phyloP scores from a whole-genome alignment of 2,797 vertebrate genomes.

The Chelon labrosus region DNA sequence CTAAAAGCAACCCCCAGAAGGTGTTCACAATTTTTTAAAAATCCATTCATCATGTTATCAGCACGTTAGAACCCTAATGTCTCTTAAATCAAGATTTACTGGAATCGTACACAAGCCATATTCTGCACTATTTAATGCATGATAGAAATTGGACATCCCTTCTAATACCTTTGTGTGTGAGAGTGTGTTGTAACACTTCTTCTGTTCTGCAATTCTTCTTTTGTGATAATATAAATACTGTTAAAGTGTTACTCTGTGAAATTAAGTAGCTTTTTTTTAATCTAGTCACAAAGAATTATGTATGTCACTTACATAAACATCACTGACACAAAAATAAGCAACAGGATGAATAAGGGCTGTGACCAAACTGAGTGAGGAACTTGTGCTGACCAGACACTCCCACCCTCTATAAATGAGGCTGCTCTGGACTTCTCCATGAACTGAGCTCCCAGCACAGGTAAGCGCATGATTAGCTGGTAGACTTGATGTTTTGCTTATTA shows the following conservation, averaged over 20 bases:
- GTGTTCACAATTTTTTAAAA: background rate
- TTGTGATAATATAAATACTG: background rate
- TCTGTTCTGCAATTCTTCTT: background rate
- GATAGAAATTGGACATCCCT: background rate
- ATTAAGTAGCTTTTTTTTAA: no score
- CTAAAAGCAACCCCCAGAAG: slow-evolving; percentile 33
- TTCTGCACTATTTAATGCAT: background rate
- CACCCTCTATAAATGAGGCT: slow-evolving; percentile 58
- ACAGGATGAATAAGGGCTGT: slow-evolving; percentile 41
- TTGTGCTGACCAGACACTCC: slow-evolving; percentile 49
- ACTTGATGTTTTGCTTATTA: background rate
- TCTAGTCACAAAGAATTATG: slow-evolving; percentile 4
- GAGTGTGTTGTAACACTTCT: no score
- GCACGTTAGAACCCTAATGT: background rate
- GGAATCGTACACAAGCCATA: background rate
- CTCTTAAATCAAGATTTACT: slow-evolving; percentile 7
- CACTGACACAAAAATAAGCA: slow-evolving; percentile 37
- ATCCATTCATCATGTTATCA: background rate
- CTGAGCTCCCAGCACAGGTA: slow-evolving; percentile 57
- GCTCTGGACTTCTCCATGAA: slow-evolving; percentile 15
- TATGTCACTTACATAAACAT: background rate
- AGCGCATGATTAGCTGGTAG: slow-evolving; percentile 12
- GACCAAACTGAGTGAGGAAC: slow-evolving; percentile 51
- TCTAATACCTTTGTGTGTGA: background rate
- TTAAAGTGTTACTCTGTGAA: no score